Base-by-base conservation (phyloP, 2,888 invertebrate species). In the Andrena marginata region DNA sequence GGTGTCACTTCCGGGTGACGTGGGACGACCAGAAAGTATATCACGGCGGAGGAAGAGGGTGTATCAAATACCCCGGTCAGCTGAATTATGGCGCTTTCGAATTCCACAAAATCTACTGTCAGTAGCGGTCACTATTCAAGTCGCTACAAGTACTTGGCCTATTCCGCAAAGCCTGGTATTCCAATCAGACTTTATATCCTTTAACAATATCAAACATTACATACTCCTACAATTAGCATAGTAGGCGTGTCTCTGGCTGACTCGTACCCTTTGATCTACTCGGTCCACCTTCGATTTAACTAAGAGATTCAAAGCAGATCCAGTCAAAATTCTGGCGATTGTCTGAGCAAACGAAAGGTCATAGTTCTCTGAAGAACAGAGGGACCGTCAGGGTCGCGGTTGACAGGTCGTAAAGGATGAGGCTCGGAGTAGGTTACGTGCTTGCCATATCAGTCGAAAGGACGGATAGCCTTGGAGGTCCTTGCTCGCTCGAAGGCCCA, bases 371-470 rank as follows among this genome's bases (percentile, higher is more conserved):
- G 29, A 54, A 54, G 70, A 42, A 74, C 48, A 60, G 69, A 49
- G n/a, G 56, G 29, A 51, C 64, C 62, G 49, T 80, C 86, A 87
- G 72, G 87, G 71, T 70, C 77, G 26, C 10, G 75, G 75, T 79
- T 81, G 86, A 87, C 87, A 81, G 80, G 51, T 82, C 80, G 68
- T 87, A 76, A 87, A 87, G 77, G 85, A 87, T 85, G 85, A 79
- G 80, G 75, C 71, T 80, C 74, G 80, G 81, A 81, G 77, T 80
- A 76, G 85, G 76, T 80, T 84, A 84, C 85, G 85, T 82, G 87
- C 77, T 80, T 78, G 84, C 84, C 85, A 87, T 87, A 87, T 87
- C 74, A 75, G 82, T 87, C 77, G 81, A 77, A 64, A 78, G 84
- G 69, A 75, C 86, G 35, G 71, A 54, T 78, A 83, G 65, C 85